A percentile compares a stretch with the other conserved stretches of the same genome.
These are phyloP conservation scores for Gobio gobio DNA, from an alignment of 2,113 vertebrate genomes.

Conservation along the genomic window DNA sequence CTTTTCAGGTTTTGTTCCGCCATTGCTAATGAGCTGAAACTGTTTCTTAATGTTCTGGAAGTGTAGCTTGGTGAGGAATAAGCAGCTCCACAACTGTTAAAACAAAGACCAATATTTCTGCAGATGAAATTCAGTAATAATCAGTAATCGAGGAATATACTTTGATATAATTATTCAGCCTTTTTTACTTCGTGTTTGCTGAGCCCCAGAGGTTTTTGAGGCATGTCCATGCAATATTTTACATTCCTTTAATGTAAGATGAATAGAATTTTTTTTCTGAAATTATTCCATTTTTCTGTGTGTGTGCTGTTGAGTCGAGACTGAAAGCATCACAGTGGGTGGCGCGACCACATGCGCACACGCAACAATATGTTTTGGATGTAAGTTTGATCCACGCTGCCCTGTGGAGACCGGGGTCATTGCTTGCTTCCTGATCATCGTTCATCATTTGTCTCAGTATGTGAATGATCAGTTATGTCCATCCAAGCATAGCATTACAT, in stretches of 20 bases:
- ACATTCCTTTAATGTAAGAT: not conserved
- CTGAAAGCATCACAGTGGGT: constrained; percentile 22
- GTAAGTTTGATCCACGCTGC: constrained; percentile 19
- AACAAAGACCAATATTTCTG: constrained; percentile 31
- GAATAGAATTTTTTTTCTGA: not conserved
- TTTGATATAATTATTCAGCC: not conserved
- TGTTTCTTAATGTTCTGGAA: constrained; percentile 38
- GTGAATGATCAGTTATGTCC: constrained; percentile 33
- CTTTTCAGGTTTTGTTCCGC: not conserved
- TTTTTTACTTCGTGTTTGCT: not conserved
- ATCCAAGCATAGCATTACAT: constrained; percentile 24
- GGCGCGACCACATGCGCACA: constrained; percentile 16
- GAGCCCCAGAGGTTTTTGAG: not conserved
- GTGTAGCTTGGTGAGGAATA: constrained; percentile 16
- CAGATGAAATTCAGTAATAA: constrained; percentile 14
- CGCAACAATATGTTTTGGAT: constrained; percentile 10
- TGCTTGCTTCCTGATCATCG: not conserved
- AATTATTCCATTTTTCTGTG: not conserved
- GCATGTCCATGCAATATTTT: not conserved
- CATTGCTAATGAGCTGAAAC: constrained; percentile 24
- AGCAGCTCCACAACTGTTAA: constrained; percentile 40
- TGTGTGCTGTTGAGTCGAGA: not conserved
- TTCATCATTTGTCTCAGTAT: constrained; percentile 22
- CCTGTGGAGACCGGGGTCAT: not conserved
- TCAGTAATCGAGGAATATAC: not conserved